phyloP scores from a whole-genome alignment of 2,888 invertebrate genomes.

The Troides helena region DNA sequence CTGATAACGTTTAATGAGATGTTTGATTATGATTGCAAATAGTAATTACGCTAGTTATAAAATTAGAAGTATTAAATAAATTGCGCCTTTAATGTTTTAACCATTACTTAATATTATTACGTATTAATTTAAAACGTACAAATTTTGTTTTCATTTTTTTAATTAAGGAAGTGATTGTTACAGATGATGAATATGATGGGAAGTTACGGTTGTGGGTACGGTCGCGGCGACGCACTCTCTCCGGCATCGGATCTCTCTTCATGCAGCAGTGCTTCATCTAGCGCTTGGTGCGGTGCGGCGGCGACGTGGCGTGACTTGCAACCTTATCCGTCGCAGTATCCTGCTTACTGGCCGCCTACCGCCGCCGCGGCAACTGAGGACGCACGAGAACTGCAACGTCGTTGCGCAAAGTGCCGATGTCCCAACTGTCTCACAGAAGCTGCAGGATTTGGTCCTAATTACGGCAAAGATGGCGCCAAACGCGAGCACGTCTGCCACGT shows the following conservation, averaged over 20 bases:
- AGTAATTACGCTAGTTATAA: neutral
- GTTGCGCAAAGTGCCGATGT: constrained; percentile 88
- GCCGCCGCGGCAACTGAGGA: constrained; percentile 64
- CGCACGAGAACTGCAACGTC: constrained; percentile 81
- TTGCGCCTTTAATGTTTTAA: too few relatives aligned
- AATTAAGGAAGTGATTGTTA: constrained; percentile 36
- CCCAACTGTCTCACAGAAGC: constrained; percentile 91
- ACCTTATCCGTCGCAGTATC: constrained; percentile 66
- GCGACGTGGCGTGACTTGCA: constrained; percentile 67
- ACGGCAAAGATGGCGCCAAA: constrained; percentile 87
- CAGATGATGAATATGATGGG: constrained; percentile 76
- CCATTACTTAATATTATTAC: too few relatives aligned
- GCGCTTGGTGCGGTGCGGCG: constrained; percentile 60
- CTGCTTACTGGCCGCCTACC: constrained; percentile 74
- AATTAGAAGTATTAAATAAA: neutral
- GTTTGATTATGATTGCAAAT: neutral
- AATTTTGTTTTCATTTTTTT: too few relatives aligned
- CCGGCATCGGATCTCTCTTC: constrained; percentile 69
- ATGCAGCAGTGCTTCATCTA: constrained; percentile 70
- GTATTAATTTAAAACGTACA: neutral
- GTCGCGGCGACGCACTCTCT: constrained; percentile 77
- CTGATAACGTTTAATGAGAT: constrained; percentile 36
- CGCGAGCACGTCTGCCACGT: constrained; percentile 93
- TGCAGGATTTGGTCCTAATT: constrained; percentile 86
- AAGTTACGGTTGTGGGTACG: constrained; percentile 67